Evolutionary conservation across 1,140 invertebrate genomes (phyloP).

Genomic region (Lepidurus apus): DNA sequence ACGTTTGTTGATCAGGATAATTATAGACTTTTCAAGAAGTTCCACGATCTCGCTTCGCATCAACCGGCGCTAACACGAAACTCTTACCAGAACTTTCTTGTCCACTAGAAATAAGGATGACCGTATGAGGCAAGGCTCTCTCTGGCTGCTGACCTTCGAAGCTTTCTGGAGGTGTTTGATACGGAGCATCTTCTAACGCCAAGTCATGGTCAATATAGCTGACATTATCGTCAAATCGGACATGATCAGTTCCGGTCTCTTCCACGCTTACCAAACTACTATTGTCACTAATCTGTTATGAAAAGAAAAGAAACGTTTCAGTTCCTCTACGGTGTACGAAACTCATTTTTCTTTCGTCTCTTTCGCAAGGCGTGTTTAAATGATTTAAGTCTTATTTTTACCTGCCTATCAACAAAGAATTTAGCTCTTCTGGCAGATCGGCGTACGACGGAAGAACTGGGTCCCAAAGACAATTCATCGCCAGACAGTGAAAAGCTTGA

Average conservation of each 20-base stretch:
- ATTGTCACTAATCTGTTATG: slow-evolving; percentile 46
- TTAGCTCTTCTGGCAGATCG: slow-evolving; percentile 38
- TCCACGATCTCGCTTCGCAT: not conserved
- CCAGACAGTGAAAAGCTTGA: slow-evolving; percentile 29
- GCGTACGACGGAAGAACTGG: slow-evolving; percentile 37
- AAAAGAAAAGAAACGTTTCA: slow-evolving; percentile 39
- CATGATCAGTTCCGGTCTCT: slow-evolving; percentile 52
- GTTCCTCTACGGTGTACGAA: too few relatives aligned
- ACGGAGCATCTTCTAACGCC: not conserved
- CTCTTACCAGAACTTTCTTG: not conserved
- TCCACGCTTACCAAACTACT: slow-evolving; percentile 49
- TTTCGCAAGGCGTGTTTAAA: not conserved
- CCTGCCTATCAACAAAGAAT: slow-evolving; percentile 38
- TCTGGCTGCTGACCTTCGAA: not conserved
- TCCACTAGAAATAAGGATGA: not conserved
- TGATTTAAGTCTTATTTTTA: slow-evolving; percentile 26
- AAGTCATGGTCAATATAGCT: slow-evolving; percentile 42
- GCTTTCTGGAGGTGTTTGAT: not conserved
- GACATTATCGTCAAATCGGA: slow-evolving; percentile 46
- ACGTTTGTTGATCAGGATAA: too few relatives aligned
- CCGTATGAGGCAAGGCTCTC: not conserved
- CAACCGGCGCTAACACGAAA: not conserved
- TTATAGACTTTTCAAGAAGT: not conserved
- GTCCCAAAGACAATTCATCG: slow-evolving; percentile 48
- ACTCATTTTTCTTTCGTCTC: too few relatives aligned